A percentile compares a stretch with the other conserved stretches of the same genome.
Evolutionary conservation across 2,797 vertebrate genomes (phyloP).

Genomic region (Molossus alvarezi): DNA sequence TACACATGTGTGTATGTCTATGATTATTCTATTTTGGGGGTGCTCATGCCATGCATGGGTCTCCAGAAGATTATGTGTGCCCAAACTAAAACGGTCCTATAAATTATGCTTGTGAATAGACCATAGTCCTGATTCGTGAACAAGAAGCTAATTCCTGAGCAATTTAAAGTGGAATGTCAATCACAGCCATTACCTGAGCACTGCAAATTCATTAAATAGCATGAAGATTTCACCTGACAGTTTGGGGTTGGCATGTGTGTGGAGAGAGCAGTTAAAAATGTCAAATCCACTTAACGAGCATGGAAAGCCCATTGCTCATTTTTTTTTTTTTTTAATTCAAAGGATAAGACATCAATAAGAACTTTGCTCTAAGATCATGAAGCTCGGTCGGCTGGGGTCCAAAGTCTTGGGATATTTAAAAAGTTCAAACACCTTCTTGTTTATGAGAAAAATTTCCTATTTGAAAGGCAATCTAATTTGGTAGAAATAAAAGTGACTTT

Average conservation of each 20-base stretch:
- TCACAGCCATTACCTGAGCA: conserved; percentile 36
- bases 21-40: not conserved
- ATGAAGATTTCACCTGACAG: not conserved
- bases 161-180: conserved; percentile 47
- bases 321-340: not conserved
- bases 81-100: not conserved
- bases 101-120: not conserved
- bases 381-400: not conserved
- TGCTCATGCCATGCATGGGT: not conserved
- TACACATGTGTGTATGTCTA: not conserved
- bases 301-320: conserved; percentile 9
- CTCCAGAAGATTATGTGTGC: not conserved
- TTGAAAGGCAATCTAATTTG: conserved; percentile 33
- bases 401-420: conserved; percentile 46
- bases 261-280: conserved; percentile 13
- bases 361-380: conserved; percentile 52
- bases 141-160: conserved; percentile 14
- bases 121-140: not conserved
- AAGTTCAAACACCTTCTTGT: not conserved
- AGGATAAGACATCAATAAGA: conserved; percentile 9
- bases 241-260: not conserved
- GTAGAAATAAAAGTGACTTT: conserved; percentile 55
- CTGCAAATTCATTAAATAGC: not conserved
- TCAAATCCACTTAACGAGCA: conserved; percentile 15
- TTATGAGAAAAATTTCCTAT: not conserved